phyloP scores from a whole-genome alignment of 1,140 invertebrate genomes.

The Parasteatoda tepidariorum region DNA sequence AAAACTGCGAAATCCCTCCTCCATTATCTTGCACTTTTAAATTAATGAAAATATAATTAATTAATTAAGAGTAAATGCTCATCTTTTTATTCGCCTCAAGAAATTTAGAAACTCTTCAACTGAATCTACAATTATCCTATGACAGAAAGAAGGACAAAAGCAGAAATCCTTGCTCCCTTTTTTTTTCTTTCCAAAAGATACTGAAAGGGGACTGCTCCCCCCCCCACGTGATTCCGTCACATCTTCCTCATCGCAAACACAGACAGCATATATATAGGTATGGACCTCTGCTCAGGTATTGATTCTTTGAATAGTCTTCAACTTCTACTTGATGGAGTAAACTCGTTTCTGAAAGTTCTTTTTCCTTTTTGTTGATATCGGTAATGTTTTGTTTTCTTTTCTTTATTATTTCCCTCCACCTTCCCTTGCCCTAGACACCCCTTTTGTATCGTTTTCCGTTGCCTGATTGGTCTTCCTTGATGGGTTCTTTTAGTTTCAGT shows the following conservation, averaged over 20 bases:
- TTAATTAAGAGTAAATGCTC: too few species aligned
- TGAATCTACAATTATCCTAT: not conserved
- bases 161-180: not conserved
- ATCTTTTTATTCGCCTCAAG: too few species aligned
- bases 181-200: not conserved
- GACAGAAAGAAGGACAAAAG: not conserved
- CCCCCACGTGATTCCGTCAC: not conserved
- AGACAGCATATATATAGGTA: too few species aligned
- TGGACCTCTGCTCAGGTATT: too few species aligned
- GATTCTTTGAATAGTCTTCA: slow-evolving; percentile 31
- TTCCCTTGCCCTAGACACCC: not conserved
- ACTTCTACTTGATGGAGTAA: slow-evolving; percentile 51
- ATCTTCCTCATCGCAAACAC: not conserved
- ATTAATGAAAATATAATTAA: too few species aligned
- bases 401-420: not conserved
- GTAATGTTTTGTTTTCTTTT: slow-evolving; percentile 9
- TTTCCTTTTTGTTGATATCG: slow-evolving; percentile 36
- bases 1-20: too few species aligned
- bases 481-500: slow-evolving; percentile 5
- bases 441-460: slow-evolving; percentile 52
- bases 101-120: too few species aligned
- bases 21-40: too few species aligned
- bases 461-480: not conserved
- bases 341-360: slow-evolving; percentile 44
- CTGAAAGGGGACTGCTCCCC: not conserved